Base-by-base conservation (phyloP, 2,113 vertebrate genomes). In the Oriolus oriolus region DNA sequence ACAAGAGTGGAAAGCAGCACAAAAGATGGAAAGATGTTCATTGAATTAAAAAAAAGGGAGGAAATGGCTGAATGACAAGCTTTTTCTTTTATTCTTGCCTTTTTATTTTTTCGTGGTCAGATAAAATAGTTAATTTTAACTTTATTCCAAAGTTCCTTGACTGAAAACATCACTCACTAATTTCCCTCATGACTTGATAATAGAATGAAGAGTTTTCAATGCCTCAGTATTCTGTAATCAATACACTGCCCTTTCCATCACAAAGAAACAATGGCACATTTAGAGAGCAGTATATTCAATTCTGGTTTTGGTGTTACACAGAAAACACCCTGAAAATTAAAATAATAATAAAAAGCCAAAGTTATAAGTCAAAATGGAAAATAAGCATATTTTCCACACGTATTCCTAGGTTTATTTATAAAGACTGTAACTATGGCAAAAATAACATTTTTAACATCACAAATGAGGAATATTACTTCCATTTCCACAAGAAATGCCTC, bases 401-500 rank as follows among this genome's bases (percentile, higher is more conserved):
- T 71, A 91, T 84, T 95, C 79, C 82, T 95, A 73, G 76, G 78
- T 92, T 97, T 97, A 91, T 95, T 95, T 95, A 92, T 97, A 94
- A 95, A 96, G 87, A 96, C 90, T 75, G 57, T 90, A 94, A 95
- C 45, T 78, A 88, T 77, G 94, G 92, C 75, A 97, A 98, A 98
- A 97, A 95, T 91, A 97, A 94, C 96, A 94, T 92, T 98, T 97
- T 98, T 95, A 97, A 96, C 79, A 84, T 77, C 83, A 87, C 96
- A 97, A 97, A 97, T 95, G 89, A 96, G 74, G 94, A 96, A 95
- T 97, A 98, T 96, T 96, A 97, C 95, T 95, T 96, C 88, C 37
- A 95, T 97, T 98, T 98, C 96, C 96, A 96, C 89, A 97, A 97
- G 90, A 97, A 98, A 98, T 98, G 96, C 93, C 95, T 98, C 96